These are phyloP conservation scores for Pissodes strobi DNA, from an alignment of 1,140 invertebrate genomes.

Conservation along the genomic window DNA sequence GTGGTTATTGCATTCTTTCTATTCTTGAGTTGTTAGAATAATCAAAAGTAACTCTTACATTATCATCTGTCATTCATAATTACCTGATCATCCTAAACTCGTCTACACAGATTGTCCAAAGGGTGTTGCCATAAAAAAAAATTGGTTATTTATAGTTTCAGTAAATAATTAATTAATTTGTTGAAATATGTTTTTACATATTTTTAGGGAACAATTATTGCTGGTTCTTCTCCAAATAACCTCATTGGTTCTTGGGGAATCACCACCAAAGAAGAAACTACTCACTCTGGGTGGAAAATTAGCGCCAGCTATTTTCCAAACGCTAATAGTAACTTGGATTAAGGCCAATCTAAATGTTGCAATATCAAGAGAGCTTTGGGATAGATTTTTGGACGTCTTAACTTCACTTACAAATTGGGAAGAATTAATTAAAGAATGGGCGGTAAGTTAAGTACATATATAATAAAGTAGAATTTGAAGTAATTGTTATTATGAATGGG, in stretches of 20 bases:
- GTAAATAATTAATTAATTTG: too few relatives aligned
- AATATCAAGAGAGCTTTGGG: conserved; percentile 84
- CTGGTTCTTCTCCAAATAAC: conserved; percentile 91
- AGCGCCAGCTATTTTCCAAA: conserved; percentile 92
- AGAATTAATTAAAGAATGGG: conserved; percentile 95
- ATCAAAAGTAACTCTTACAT: too few relatives aligned
- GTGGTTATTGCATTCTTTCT: too few relatives aligned
- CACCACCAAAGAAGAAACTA: conserved; percentile 73
- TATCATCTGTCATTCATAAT: too few relatives aligned
- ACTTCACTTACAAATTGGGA: conserved; percentile 92
- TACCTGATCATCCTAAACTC: too few relatives aligned
- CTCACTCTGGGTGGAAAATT: conserved; percentile 80
- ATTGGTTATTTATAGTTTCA: too few relatives aligned
- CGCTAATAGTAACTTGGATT: conserved; percentile 97
- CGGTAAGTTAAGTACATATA: conserved; percentile 64
- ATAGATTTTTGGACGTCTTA: conserved; percentile 88
- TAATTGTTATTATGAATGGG: too few relatives aligned
- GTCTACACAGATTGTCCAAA: too few relatives aligned
- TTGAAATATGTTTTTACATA: too few relatives aligned
- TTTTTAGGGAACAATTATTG: conserved; percentile 80
- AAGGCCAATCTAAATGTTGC: conserved; percentile 95
- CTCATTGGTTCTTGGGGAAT: conserved; percentile 82
- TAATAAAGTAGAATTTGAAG: too few relatives aligned
- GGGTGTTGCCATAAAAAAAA: too few relatives aligned
- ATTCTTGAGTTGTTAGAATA: too few relatives aligned